A percentile compares a stretch with the other conserved stretches of the same genome.
Evolutionary conservation across 2,888 invertebrate genomes (phyloP).

Genomic region (Bellardia bayeri): DNA sequence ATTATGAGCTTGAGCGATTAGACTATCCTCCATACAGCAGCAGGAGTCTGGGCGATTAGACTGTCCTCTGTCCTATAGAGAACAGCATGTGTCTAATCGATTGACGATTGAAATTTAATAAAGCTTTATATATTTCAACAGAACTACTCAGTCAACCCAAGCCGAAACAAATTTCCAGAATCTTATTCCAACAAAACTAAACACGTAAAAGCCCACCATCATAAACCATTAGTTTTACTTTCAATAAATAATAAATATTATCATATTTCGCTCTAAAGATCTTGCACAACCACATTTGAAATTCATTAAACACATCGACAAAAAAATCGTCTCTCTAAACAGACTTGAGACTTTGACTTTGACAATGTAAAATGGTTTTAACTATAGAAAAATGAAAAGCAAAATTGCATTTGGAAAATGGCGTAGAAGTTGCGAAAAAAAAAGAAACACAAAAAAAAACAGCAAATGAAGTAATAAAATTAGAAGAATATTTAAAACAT

Average conservation of each 20-base stretch:
- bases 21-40: too few species aligned
- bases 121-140: too few species aligned
- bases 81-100: too few species aligned
- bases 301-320: slow-evolving; percentile 9
- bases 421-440: slow-evolving; percentile 28
- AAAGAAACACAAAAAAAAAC: slow-evolving; percentile 17
- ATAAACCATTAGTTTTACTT: background rate
- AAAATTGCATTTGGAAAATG: slow-evolving; percentile 55
- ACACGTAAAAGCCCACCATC: background rate
- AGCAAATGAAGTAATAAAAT: slow-evolving; percentile 53
- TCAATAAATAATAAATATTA: background rate
- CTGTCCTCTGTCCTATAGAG: too few species aligned
- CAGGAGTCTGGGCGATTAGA: too few species aligned
- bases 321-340: slow-evolving; percentile 45
- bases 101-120: too few species aligned
- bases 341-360: slow-evolving; percentile 72
- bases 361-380: slow-evolving; percentile 65
- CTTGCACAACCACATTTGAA: background rate
- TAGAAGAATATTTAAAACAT: slow-evolving; percentile 22
- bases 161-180: too few species aligned
- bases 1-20: too few species aligned
- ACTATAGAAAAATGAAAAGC: slow-evolving; percentile 31
- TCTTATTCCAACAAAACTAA: too few species aligned
- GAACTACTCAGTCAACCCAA: too few species aligned
- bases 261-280: background rate